phyloP scores from a whole-genome alignment of 2,888 invertebrate genomes.

The Rhodophaea formosa region DNA sequence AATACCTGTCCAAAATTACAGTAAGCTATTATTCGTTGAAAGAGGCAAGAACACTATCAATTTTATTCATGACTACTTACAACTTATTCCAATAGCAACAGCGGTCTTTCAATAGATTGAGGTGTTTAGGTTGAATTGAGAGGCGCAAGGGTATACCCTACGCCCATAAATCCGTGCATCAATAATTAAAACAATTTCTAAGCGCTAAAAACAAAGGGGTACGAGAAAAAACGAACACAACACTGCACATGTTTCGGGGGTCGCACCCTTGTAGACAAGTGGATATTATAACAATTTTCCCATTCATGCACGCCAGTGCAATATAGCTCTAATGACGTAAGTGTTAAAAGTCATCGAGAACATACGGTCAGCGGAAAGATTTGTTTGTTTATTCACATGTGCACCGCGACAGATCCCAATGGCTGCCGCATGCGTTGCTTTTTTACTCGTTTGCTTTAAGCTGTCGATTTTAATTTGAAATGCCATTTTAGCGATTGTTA shows the following conservation, averaged over 20 bases:
- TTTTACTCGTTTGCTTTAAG: slow-evolving; percentile 34
- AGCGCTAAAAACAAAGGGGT: slow-evolving; percentile 57
- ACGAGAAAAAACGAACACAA: slow-evolving; percentile 48
- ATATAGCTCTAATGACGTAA: slow-evolving; percentile 32
- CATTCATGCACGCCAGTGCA: slow-evolving; percentile 23
- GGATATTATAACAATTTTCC: slow-evolving; percentile 44
- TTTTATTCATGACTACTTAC: too few species aligned
- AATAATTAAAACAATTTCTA: slow-evolving; percentile 16
- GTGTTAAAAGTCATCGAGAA: slow-evolving; percentile 23
- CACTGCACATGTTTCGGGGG: slow-evolving; percentile 65
- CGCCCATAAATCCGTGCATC: slow-evolving; percentile 4
- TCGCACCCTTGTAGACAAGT: slow-evolving; percentile 67
- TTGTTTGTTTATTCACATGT: slow-evolving; percentile 71
- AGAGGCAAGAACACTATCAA: too few species aligned
- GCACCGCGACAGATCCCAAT: slow-evolving; percentile 43
- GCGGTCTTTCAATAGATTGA: too few species aligned
- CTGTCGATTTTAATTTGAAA: slow-evolving; percentile 22
- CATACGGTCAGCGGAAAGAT: slow-evolving; percentile 23
- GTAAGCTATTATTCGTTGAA: too few species aligned
- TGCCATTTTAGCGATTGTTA: not conserved
- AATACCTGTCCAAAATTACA: too few species aligned
- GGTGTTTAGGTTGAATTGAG: too few species aligned
- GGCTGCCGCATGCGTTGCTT: slow-evolving; percentile 15
- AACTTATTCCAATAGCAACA: too few species aligned
- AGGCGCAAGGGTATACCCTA: too few species aligned